Evolutionary conservation across 2,888 invertebrate genomes (phyloP).

Genomic region (Euzophera pinguis): DNA sequence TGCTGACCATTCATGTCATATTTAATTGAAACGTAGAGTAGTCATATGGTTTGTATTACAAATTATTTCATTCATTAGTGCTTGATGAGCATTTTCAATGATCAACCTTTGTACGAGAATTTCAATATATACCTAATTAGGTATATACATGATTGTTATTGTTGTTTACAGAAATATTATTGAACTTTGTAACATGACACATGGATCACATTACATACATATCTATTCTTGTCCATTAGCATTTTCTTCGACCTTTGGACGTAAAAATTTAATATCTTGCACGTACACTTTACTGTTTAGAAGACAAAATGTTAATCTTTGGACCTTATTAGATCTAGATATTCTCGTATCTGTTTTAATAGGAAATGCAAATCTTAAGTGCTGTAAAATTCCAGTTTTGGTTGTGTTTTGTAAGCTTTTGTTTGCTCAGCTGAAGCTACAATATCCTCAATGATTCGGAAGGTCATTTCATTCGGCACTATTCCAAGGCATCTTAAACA

Average conservation of each 20-base stretch:
- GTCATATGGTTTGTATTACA: conserved; percentile 44
- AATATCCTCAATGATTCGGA: background rate
- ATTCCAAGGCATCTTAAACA: background rate
- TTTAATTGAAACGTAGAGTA: conserved; percentile 33
- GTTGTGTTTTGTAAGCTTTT: conserved; percentile 9
- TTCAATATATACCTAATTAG: background rate
- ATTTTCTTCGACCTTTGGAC: conserved; percentile 1
- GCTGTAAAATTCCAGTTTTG: conserved; percentile 7
- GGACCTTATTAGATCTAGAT: background rate
- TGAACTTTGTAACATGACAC: background rate
- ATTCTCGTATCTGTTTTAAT: background rate
- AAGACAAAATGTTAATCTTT: background rate
- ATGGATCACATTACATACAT: background rate
- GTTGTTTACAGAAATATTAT: background rate
- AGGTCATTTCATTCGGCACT: conserved; percentile 4
- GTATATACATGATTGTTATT: background rate
- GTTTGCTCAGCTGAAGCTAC: conserved; percentile 20
- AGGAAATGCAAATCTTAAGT: conserved; percentile 4
- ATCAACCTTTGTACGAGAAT: background rate
- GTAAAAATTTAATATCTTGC: background rate
- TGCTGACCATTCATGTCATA: background rate
- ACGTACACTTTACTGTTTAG: too few species aligned
- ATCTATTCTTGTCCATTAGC: background rate
- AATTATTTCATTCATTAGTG: conserved; percentile 38
- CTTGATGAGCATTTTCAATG: conserved; percentile 6